Conservation (phyloP, 2,113 vertebrate species). For the Leptosomus discolor region DNA sequence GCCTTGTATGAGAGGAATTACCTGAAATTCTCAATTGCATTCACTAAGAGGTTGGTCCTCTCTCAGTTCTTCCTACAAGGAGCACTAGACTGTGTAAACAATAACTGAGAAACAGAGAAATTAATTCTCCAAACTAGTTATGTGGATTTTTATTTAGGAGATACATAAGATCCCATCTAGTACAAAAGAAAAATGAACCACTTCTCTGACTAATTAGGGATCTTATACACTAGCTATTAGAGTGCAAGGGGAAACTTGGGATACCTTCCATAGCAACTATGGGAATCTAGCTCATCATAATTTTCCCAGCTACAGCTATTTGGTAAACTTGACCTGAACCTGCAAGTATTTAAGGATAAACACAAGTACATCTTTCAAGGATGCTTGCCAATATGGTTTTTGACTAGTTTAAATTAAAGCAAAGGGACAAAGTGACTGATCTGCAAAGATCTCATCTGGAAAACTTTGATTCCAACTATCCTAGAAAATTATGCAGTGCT, state of each 20-base stretch:
- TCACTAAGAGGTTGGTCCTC: background rate
- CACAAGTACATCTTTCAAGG: background rate
- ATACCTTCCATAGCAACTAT: background rate
- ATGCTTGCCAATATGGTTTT: background rate
- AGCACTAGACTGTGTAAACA: background rate
- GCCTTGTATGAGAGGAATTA: background rate
- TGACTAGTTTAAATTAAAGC: background rate
- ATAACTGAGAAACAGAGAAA: background rate
- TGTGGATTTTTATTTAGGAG: background rate
- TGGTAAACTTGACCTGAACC: background rate
- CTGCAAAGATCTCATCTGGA: background rate
- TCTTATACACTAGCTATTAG: background rate
- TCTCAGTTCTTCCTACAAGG: background rate
- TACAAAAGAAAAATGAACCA: background rate
- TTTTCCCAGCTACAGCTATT: background rate
- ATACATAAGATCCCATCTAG: background rate
- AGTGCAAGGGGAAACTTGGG: background rate
- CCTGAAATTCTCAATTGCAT: background rate
- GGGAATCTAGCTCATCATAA: background rate
- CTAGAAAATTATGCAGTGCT: background rate
- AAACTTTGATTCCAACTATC: background rate
- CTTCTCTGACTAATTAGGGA: background rate
- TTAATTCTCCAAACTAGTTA: background rate
- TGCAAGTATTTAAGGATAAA: background rate
- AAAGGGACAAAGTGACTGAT: background rate